Evolutionary conservation across 2,888 invertebrate species (phyloP).

Genomic region (Phyllotreta striolata): DNA sequence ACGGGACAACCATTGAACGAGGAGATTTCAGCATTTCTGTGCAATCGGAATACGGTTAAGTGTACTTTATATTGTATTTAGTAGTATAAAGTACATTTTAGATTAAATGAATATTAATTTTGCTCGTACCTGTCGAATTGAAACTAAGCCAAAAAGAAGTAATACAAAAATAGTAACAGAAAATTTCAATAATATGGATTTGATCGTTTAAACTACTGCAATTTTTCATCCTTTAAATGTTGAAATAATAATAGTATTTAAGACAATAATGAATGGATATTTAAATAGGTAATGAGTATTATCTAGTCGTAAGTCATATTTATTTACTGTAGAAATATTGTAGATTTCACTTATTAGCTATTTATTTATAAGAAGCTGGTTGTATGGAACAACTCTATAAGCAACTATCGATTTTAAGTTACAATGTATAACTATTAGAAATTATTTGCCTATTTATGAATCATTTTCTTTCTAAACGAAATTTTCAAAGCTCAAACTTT

Average conservation of each 20-base stretch:
- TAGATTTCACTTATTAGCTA: slow-evolving; percentile 9
- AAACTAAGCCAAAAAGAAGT: slow-evolving; percentile 25
- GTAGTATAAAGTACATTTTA: too few species aligned
- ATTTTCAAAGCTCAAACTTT: too few species aligned
- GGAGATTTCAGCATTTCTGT: slow-evolving; percentile 86
- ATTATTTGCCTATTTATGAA: background rate
- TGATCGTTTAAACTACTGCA: background rate
- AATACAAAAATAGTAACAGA: slow-evolving; percentile 4
- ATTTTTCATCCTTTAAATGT: background rate
- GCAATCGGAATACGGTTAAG: slow-evolving; percentile 89
- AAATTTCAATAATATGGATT: background rate
- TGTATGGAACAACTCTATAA: slow-evolving; percentile 19
- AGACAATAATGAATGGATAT: slow-evolving; percentile 17
- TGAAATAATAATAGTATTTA: slow-evolving; percentile 15
- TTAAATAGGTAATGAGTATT: slow-evolving; percentile 14
- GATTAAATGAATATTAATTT: background rate
- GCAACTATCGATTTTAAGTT: background rate
- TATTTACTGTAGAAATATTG: slow-evolving; percentile 9
- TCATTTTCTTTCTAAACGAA: too few species aligned
- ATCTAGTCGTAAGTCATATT: slow-evolving; percentile 26
- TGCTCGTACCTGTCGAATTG: slow-evolving; percentile 23
- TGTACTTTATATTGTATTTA: background rate
- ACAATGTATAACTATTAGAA: slow-evolving; percentile 1
- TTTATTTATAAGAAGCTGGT: slow-evolving; percentile 20
- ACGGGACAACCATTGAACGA: slow-evolving; percentile 82